Conservation (phyloP, 2,797 vertebrate species). For the Centroberyx gerrardi region DNA sequence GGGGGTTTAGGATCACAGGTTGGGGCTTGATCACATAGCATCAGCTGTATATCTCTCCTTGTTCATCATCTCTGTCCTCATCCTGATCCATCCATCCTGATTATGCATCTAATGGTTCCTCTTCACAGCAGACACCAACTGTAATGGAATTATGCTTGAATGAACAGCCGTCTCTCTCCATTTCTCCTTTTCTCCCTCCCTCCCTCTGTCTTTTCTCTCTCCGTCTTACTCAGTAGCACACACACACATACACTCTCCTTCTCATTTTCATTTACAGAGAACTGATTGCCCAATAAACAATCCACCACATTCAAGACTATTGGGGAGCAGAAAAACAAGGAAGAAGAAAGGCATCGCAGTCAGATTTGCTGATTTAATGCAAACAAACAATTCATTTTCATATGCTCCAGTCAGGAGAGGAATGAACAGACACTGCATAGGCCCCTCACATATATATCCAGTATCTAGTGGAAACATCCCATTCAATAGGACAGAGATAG, state of each 20-base stretch:
- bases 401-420: slow-evolving; percentile 35
- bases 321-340: slow-evolving; percentile 3
- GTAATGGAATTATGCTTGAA: slow-evolving; percentile 83
- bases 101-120: slow-evolving; percentile 83
- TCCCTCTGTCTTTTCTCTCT: slow-evolving; percentile 11
- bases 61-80: slow-evolving; percentile 56
- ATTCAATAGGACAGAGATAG: slow-evolving; percentile 14
- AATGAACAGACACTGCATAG: slow-evolving; percentile 33
- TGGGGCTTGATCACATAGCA: slow-evolving; percentile 60
- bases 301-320: slow-evolving; percentile 37
- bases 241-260: slow-evolving; percentile 6
- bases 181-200: slow-evolving; percentile 32
- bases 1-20: slow-evolving; percentile 66
- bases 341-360: slow-evolving; percentile 39
- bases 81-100: slow-evolving; percentile 78
- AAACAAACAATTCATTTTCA: slow-evolving; percentile 45
- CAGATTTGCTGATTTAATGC: slow-evolving; percentile 45
- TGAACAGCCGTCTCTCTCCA: slow-evolving; percentile 67
- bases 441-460: slow-evolving; percentile 24
- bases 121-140: slow-evolving; percentile 79
- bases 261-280: slow-evolving; percentile 59
- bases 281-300: slow-evolving; percentile 65
- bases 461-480: slow-evolving; percentile 18
- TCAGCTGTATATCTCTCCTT: slow-evolving; percentile 62
- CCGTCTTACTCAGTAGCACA: neutral